These are phyloP conservation scores for Ancistrus triradiatus DNA, from an alignment of 2,113 vertebrate genomes.

Conservation along the genomic window DNA sequence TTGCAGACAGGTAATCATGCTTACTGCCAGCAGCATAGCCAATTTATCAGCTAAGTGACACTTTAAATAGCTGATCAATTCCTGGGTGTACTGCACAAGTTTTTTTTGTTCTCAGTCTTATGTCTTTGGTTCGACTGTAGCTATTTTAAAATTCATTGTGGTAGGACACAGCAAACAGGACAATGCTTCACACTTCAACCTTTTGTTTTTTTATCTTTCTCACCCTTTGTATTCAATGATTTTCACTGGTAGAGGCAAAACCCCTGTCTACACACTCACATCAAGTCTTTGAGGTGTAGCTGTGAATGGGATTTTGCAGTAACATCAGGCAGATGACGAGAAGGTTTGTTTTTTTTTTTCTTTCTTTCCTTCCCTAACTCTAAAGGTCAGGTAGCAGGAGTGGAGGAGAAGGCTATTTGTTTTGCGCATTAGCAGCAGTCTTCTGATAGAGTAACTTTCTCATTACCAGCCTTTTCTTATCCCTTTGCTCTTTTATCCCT, in stretches of 20 bases:
- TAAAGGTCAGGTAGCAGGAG: conserved; percentile 56
- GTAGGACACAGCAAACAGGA: background rate
- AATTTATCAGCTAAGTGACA: too few relatives aligned
- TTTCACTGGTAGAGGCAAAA: conserved; percentile 52
- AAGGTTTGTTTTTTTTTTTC: conserved; percentile 49
- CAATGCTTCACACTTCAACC: background rate
- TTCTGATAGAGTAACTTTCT: conserved; percentile 19
- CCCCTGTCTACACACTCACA: conserved; percentile 8
- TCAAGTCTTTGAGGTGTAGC: conserved; percentile 46
- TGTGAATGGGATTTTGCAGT: conserved; percentile 30
- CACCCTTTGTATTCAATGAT: conserved; percentile 40
- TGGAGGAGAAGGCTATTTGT: conserved; percentile 37
- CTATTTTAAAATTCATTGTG: background rate
- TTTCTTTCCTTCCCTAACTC: conserved; percentile 13
- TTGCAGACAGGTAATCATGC: too few relatives aligned
- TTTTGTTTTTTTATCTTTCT: conserved; percentile 18
- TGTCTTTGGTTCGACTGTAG: background rate
- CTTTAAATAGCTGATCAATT: too few relatives aligned
- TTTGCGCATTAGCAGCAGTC: conserved; percentile 28
- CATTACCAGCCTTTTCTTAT: conserved; percentile 31
- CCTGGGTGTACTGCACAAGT: too few relatives aligned
- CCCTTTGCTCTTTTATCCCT: conserved; percentile 24
- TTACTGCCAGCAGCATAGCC: too few relatives aligned
- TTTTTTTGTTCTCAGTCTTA: background rate
- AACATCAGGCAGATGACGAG: conserved; percentile 39